Evolutionary conservation across 1,140 invertebrate genomes (phyloP).

Genomic region (Daktulosphaira vitifoliae): DNA sequence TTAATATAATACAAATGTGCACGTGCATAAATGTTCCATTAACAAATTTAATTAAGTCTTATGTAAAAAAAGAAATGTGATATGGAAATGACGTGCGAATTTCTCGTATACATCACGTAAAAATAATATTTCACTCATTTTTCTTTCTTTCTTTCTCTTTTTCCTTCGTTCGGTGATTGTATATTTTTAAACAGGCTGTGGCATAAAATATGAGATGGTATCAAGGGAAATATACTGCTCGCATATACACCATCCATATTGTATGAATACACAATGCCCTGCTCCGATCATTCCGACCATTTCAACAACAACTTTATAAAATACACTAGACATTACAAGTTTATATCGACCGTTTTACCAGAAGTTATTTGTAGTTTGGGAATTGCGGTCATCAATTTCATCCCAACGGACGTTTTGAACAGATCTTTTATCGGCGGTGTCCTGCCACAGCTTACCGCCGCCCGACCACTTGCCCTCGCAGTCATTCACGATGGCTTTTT

Average conservation of each 20-base stretch:
- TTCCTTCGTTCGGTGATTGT: background rate
- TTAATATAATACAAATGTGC: no score
- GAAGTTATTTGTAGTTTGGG: constrained; percentile 33
- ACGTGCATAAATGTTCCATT: background rate
- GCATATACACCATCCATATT: constrained; percentile 18
- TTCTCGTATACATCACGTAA: no score
- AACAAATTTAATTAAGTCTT: no score
- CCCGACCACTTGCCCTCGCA: background rate
- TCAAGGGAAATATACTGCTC: constrained; percentile 32
- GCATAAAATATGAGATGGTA: constrained; percentile 33
- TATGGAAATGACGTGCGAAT: no score
- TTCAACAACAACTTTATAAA: constrained; percentile 26
- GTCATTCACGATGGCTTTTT: no score
- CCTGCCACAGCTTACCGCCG: background rate
- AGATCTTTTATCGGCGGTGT: constrained; percentile 27
- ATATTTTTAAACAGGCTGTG: background rate
- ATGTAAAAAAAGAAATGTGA: no score
- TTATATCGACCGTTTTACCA: constrained; percentile 32
- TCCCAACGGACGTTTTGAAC: constrained; percentile 30
- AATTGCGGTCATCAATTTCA: constrained; percentile 34
- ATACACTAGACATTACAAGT: constrained; percentile 26
- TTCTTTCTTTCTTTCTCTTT: background rate
- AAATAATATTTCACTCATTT: background rate
- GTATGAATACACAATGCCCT: constrained; percentile 22
- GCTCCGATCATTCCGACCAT: constrained; percentile 6